Base-by-base conservation (phyloP, 2,797 vertebrate species). In the Esox lucius region DNA sequence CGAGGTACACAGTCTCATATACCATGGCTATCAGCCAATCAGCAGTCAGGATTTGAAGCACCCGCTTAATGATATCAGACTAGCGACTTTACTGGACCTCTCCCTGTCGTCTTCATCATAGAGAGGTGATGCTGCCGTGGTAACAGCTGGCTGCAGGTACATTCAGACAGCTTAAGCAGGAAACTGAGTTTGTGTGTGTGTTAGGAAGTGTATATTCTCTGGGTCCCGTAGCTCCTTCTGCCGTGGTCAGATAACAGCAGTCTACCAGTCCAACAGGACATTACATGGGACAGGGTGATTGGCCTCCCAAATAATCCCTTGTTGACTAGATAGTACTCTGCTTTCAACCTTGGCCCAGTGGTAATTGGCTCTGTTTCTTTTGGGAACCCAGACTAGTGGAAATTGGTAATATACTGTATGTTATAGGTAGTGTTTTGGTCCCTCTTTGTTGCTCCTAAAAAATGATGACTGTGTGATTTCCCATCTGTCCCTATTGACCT, bases 341-440 rank as follows among this genome's bases (percentile, higher is more conserved):
- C 16, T 53, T 53, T 53, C 33, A 19, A 19, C 51, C 51, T 0
- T 0, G 5, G 51, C 19, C 51, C 51, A 53, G 17, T 19, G 16
- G 51, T 2, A 5, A 2, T 35, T 35, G 33, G 51, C 17, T 53
- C 51, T 53, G 51, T 5, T n/a, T 7, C 17, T 2, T 56, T 56
- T 56, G n/a, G 49, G 16, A 8, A 51, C 15, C 16, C 16, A 51
- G 49, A 51, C 19, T 7, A 19, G 51, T 17, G 51, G 51, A 16
- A 17, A 4, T 39, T 8, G 17, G 75, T 87, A 24, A 8, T 51
- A 26, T 42, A 86, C 87, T 87, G 87, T 87, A 84, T 80, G 83
- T 78, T 87, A 88, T 87, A 87, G 91, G 90, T 88, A 90, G 89
- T 87, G 81, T 86, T 82, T 81, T 82, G 5, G 33, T 77, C 85